Conservation (phyloP, 30 jellyfish, hydroid and myxozoan species). For the Aurelia aurita complex sp. Pacific region DNA sequence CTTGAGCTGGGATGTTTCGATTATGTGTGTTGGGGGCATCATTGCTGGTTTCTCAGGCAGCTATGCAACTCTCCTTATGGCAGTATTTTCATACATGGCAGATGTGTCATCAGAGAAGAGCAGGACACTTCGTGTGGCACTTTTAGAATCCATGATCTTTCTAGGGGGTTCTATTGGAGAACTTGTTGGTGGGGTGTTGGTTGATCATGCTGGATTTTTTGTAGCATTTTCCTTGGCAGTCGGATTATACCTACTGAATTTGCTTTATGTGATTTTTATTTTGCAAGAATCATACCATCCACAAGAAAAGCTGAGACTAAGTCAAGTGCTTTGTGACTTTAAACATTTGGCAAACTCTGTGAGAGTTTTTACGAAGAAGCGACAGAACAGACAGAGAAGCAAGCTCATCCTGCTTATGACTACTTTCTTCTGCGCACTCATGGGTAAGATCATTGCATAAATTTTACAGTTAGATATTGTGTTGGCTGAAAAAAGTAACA, state of each 20-base stretch:
- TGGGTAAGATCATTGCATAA: conserved; percentile 39
- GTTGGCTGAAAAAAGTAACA: background rate
- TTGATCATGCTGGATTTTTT: conserved; percentile 70
- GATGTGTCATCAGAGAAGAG: conserved; percentile 65
- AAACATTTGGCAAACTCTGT: conserved; percentile 20
- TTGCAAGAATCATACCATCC: conserved; percentile 76
- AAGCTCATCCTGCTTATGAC: conserved; percentile 38
- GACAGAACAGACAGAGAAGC: conserved; percentile 44
- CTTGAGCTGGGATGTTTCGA: conserved; percentile 46
- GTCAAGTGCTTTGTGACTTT: conserved; percentile 3
- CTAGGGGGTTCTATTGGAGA: conserved; percentile 76
- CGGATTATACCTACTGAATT: conserved; percentile 37
- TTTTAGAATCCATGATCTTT: conserved; percentile 81
- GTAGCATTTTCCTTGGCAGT: conserved; percentile 54
- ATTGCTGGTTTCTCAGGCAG: conserved; percentile 84
- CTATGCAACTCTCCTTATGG: conserved; percentile 76
- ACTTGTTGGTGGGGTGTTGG: conserved; percentile 79
- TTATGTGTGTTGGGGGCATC: conserved; percentile 62
- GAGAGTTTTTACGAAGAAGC: conserved; percentile 34
- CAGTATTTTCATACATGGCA: conserved; percentile 85
- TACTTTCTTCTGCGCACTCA: conserved; percentile 42
- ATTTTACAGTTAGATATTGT: background rate
- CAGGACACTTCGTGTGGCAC: conserved; percentile 79
- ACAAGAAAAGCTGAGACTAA: conserved; percentile 11
- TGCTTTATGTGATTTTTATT: conserved; percentile 50